Evolutionary conservation across 2,113 vertebrate species (phyloP).

Genomic region (Grallaria varia): DNA sequence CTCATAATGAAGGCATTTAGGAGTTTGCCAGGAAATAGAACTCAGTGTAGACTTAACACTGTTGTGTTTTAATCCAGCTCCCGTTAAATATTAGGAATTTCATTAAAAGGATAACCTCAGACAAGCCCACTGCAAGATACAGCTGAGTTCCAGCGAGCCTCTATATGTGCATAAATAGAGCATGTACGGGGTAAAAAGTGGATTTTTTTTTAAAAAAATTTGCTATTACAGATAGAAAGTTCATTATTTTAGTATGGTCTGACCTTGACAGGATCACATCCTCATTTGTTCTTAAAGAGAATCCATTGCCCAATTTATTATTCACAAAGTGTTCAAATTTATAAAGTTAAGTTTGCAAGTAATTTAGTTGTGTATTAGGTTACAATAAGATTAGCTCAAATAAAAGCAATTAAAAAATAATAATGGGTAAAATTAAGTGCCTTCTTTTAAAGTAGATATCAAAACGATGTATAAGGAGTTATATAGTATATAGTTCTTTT

Average conservation of each 20-base stretch:
- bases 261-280: neutral
- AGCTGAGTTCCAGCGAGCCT: neutral
- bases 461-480: neutral
- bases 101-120: neutral
- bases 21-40: neutral
- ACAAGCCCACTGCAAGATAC: neutral
- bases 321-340: neutral
- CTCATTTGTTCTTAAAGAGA: neutral
- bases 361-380: neutral
- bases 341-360: neutral
- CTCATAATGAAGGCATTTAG: neutral
- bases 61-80: neutral
- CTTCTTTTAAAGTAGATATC: neutral
- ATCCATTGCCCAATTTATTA: neutral
- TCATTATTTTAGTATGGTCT: neutral
- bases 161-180: neutral
- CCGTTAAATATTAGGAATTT: neutral
- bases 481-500: neutral
- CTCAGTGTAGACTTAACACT: neutral
- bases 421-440: neutral
- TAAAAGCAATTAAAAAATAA: neutral
- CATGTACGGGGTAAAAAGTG: neutral
- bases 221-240: neutral
- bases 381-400: neutral
- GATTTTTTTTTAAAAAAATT: neutral